Evolutionary conservation across 1,140 invertebrate species (phyloP), one percentile per base, ranked within the genome.

Genomic region (Eumeta japonica): DNA sequence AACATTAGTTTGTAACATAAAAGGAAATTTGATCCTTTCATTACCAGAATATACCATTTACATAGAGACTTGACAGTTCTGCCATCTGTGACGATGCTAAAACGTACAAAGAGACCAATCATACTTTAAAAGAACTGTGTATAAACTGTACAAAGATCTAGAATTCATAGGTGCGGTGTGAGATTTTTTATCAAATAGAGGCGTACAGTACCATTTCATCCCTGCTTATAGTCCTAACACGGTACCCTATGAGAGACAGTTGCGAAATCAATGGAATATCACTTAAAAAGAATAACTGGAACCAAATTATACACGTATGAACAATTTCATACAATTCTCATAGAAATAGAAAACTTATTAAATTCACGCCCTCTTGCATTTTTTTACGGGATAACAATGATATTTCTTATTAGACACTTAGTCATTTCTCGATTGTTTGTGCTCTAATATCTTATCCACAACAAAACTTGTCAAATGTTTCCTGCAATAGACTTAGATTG

Each of bases 181-280:
- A 27, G 19, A 36, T 20, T 24, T 19, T 24, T 4, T 11, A 15
- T 10, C 14, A 10, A 12, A 30, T 2, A 41, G 51, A 38, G 50
- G 42, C 14, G 60, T 73, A 1, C 18, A 55, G 27, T 78, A 71
- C 61, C 27, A 64, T 28, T 72, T 75, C 35, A 75, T n/a, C n/a
- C n/a, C n/a, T n/a, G n/a, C n/a, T n/a, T n/a, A n/a, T n/a, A n/a
- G n/a, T n/a, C n/a, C n/a, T 62, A 72, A 45, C 60, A 72, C 35
- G 71, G 72, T 10, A 68, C 62, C n/a, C 17, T 71, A 12, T 76
- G 73, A 58, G 74, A 78, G 42, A 42, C 52, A 4, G 58, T 45
- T 2, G 55, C 76, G 1, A 68, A 67, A 45, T 45, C 46, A 3
- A 34, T 51, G 1, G 76, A 76, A 47, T 45, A 41, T 34, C 59